Base-by-base conservation (phyloP, 2,888 invertebrate species). In the Acrocera orbiculus region DNA sequence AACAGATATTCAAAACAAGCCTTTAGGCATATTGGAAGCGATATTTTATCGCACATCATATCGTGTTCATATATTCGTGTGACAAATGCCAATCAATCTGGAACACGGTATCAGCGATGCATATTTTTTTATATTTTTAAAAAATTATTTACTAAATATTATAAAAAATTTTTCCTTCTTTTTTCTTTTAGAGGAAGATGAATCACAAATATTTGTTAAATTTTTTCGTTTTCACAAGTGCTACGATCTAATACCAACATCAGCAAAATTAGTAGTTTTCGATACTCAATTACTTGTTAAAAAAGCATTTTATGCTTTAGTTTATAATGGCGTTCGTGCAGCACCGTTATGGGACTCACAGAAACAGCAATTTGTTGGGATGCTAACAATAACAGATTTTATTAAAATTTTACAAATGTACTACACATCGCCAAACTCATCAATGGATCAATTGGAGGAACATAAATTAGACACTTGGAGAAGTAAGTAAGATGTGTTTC, bases 141-240 rank as follows among this genome's bases (percentile, higher is more conserved):
- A n/a, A n/a, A n/a, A n/a, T n/a, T n/a, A n/a, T n/a, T n/a, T n/a
- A n/a, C 10, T 11, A 24, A 9, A 25, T 32, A 24, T 11, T 28
- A 5, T 24, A 33, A 42, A 39, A 49, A 51, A 45, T 65, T 62
- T 46, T 52, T 52, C 47, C 64, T 63, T 46, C 47, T 43, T 69
- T 38, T 56, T 53, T 10, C 77, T 23, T 8, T 11, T 19, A 90
- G 90, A 89, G 69, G 87, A 90, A 62, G 90, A 93, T 67, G 90
- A 92, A 65, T 86, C 87, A 54, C 87, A 90, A 66, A 92, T 93
- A 56, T 92, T 89, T 65, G 89, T 90, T 49, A 93, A 93, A 63
- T 98, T 98, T 71, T 96, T 98, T 78, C 89, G 90, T 64, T 95
- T 93, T 64, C 96, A 99, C 73, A 93, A 92, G 65, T 96, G 96